Evolutionary conservation across 2,888 invertebrate genomes (phyloP).

Genomic region (Tetrapedia diversipes): DNA sequence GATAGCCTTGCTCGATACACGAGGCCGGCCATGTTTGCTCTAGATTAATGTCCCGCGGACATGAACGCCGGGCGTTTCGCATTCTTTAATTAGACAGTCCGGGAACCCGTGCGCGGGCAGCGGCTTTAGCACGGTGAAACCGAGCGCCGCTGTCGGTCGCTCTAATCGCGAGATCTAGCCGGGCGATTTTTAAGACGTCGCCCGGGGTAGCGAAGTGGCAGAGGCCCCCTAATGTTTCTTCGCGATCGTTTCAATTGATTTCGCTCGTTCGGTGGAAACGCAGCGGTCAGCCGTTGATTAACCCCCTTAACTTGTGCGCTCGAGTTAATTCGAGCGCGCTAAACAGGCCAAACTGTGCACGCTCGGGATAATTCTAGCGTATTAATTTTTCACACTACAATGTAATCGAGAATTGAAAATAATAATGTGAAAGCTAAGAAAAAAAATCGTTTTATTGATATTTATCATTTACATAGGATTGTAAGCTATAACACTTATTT

Average conservation of each 20-base stretch:
- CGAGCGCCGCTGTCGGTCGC: constrained; percentile 12
- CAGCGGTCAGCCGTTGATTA: constrained; percentile 1
- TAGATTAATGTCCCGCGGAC: constrained; percentile 78
- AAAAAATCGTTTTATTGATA: too few relatives aligned
- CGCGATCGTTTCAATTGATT: constrained; percentile 36
- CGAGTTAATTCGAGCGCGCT: too few relatives aligned
- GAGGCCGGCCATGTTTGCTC: constrained; percentile 76
- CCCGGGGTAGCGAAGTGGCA: constrained; percentile 24
- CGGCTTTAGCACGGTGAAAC: constrained; percentile 36
- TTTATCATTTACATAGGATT: too few relatives aligned
- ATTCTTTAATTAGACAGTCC: constrained; percentile 78
- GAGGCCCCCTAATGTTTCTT: constrained; percentile 20
- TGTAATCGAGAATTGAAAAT: too few relatives aligned
- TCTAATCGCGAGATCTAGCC: constrained; percentile 55
- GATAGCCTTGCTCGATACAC: constrained; percentile 72
- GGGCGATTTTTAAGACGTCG: constrained; percentile 34
- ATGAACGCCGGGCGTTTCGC: constrained; percentile 74
- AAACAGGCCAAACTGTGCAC: too few relatives aligned
- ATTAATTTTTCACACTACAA: too few relatives aligned
- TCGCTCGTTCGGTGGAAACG: constrained; percentile 1
- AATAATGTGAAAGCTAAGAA: too few relatives aligned
- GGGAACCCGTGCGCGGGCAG: constrained; percentile 45
- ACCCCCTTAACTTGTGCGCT: too few relatives aligned
- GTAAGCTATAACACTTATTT: too few relatives aligned
- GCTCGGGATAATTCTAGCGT: too few relatives aligned